Conservation (phyloP, 2,113 vertebrate species). For the Rhodinocichla rosea region DNA sequence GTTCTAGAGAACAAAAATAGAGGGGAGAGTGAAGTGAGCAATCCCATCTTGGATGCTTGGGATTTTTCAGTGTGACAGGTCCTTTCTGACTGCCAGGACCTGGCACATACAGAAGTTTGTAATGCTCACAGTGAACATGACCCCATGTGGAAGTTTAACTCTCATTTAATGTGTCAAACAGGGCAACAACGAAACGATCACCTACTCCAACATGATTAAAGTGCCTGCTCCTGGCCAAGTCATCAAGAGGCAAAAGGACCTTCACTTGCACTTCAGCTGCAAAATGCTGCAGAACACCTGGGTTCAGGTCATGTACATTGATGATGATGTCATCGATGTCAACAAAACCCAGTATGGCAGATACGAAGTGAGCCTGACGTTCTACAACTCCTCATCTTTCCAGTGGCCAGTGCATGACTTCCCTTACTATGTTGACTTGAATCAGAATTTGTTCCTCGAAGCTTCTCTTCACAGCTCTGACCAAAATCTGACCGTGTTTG, state of each 20-base stretch:
- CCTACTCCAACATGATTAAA: slow-evolving; percentile 69
- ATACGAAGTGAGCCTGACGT: slow-evolving; percentile 26
- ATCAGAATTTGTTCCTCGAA: slow-evolving; percentile 71
- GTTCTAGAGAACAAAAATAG: neutral
- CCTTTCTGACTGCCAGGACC: neutral
- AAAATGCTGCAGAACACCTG: slow-evolving; percentile 69
- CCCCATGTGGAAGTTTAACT: neutral
- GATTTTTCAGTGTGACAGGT: neutral
- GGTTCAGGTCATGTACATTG: slow-evolving; percentile 50
- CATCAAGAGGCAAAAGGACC: slow-evolving; percentile 56
- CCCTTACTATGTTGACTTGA: slow-evolving; percentile 64
- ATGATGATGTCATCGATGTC: neutral
- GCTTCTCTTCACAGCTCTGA: slow-evolving; percentile 60
- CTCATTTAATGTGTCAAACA: neutral
- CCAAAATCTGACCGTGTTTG: slow-evolving; percentile 53
- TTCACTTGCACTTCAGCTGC: slow-evolving; percentile 63
- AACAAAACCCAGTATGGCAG: slow-evolving; percentile 52
- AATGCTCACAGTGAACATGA: neutral
- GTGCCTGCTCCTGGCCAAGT: neutral
- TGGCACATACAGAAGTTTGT: neutral
- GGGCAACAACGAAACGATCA: slow-evolving; percentile 50
- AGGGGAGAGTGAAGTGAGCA: neutral
- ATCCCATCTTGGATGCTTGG: neutral
- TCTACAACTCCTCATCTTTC: slow-evolving; percentile 70
- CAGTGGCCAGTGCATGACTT: slow-evolving; percentile 24